These are phyloP conservation scores for Eristalis arbustorum DNA, from an alignment of 2,888 invertebrate genomes.

Conservation along the genomic window DNA sequence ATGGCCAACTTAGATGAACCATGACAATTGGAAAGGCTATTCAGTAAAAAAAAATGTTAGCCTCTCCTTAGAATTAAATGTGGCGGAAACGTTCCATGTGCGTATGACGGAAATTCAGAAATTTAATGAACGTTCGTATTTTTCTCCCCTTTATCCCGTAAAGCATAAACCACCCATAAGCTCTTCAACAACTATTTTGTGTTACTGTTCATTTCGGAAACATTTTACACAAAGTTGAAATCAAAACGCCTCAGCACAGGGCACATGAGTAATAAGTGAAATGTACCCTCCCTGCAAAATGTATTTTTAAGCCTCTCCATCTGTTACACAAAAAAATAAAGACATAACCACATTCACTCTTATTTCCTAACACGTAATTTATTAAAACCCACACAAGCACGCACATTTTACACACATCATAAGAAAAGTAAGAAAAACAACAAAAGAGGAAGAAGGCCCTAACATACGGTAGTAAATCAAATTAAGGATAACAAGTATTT, in stretches of 20 bases:
- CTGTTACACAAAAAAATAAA: not conserved
- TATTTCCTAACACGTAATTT: slow-evolving; percentile 48
- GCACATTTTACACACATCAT: not conserved
- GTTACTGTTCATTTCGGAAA: not conserved
- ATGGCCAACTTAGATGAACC: too few species aligned
- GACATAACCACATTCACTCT: slow-evolving; percentile 8
- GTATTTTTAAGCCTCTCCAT: not conserved
- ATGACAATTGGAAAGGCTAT: too few species aligned
- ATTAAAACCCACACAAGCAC: not conserved
- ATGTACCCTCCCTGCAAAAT: not conserved
- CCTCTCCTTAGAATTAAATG: too few species aligned
- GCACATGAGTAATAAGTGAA: not conserved
- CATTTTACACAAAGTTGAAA: not conserved
- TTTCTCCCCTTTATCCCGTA: too few species aligned
- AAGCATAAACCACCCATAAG: too few species aligned
- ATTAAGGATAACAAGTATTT: slow-evolving; percentile 56
- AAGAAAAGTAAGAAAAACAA: not conserved
- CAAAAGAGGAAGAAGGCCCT: not conserved
- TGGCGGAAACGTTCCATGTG: too few species aligned
- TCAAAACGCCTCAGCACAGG: not conserved
- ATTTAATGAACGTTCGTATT: too few species aligned
- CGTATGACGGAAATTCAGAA: too few species aligned
- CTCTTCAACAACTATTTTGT: not conserved
- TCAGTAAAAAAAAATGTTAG: too few species aligned
- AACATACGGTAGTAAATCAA: slow-evolving; percentile 51